Evolutionary conservation across 2,888 invertebrate species (phyloP).

Genomic region (Pherbina coryleti): DNA sequence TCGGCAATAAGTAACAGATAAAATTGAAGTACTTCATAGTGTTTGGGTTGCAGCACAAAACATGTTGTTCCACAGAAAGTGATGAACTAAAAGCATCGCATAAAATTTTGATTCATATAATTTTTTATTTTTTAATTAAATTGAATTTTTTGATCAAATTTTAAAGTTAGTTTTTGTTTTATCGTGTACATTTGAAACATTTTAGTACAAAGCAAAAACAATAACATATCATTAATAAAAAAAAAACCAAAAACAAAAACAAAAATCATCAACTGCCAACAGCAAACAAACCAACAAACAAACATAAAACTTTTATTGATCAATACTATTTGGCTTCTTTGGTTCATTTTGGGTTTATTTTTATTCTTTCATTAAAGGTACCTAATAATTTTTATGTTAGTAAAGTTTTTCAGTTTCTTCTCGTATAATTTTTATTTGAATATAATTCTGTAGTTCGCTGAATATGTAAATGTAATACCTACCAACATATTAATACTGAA

Average conservation of each 20-base stretch:
- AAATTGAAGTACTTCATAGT: slow-evolving; percentile 30
- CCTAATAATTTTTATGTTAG: neutral
- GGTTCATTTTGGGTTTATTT: neutral
- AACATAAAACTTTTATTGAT: neutral
- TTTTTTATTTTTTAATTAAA: neutral
- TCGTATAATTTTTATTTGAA: slow-evolving; percentile 10
- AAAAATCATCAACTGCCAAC: slow-evolving; percentile 3
- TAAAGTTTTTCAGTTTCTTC: neutral
- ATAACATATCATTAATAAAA: slow-evolving; percentile 7
- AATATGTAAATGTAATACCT: neutral
- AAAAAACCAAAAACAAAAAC: too few species aligned
- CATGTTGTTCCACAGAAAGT: slow-evolving; percentile 61
- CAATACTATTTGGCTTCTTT: neutral
- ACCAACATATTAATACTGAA: neutral
- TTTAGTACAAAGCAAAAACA: neutral
- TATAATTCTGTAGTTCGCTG: neutral
- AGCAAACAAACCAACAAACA: slow-evolving; percentile 22
- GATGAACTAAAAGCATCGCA: slow-evolving; percentile 56
- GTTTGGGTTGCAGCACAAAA: slow-evolving; percentile 46
- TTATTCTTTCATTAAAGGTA: neutral
- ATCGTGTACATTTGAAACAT: neutral
- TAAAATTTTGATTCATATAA: neutral
- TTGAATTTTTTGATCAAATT: neutral
- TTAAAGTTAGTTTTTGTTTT: neutral
- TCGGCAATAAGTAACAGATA: slow-evolving; percentile 13